phyloP scores from a whole-genome alignment of 1,140 invertebrate species.

The Thalassaphorura encarpata region DNA sequence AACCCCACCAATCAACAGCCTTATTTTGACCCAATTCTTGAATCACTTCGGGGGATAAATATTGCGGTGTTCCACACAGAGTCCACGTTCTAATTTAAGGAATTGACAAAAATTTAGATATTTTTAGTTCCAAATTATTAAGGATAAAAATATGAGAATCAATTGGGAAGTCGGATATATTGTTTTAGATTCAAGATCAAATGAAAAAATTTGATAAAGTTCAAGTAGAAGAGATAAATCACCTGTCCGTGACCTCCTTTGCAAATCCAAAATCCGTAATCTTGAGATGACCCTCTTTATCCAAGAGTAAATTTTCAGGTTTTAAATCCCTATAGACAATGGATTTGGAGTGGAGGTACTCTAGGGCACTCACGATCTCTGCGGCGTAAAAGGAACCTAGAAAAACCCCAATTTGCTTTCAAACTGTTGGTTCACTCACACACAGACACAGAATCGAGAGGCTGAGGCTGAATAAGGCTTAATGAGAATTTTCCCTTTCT shows the following conservation, averaged over 20 bases:
- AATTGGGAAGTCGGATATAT: too few species aligned
- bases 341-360: conserved; percentile 80
- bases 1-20: conserved; percentile 94
- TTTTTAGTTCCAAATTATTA: too few species aligned
- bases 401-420: conserved; percentile 41
- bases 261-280: conserved; percentile 97
- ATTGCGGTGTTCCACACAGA: conserved; percentile 88
- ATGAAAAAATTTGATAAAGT: too few species aligned
- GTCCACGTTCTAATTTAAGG: conserved; percentile 70
- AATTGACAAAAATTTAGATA: background rate
- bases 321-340: conserved; percentile 65
- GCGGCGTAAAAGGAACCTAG: conserved; percentile 80
- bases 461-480: too few species aligned
- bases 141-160: too few species aligned
- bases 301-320: conserved; percentile 86
- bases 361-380: conserved; percentile 85
- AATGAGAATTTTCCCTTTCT: too few species aligned
- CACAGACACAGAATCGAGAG: too few species aligned
- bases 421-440: too few species aligned
- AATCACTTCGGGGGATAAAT: conserved; percentile 91
- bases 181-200: too few species aligned
- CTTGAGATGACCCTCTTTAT: conserved; percentile 85
- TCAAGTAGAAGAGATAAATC: conserved; percentile 37
- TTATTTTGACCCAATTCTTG: conserved; percentile 94
- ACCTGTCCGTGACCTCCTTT: conserved; percentile 76